phyloP scores from a whole-genome alignment of 2,888 invertebrate genomes.

The Thymelicus sylvestris region DNA sequence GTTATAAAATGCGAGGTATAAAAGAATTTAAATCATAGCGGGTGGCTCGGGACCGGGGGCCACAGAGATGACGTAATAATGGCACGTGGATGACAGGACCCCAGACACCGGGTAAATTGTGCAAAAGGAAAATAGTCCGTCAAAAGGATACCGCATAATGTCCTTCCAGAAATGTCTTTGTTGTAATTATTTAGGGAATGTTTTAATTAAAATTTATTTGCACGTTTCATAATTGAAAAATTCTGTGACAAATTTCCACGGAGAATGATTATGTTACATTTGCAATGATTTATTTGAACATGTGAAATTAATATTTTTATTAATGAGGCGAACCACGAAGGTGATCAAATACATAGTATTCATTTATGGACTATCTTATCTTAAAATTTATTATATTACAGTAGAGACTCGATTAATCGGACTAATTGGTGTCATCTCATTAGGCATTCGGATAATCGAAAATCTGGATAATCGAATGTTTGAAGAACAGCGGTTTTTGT shows the following conservation, averaged over 20 bases:
- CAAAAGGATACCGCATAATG: neutral
- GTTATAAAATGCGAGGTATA: conserved; percentile 69
- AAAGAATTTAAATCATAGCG: conserved; percentile 57
- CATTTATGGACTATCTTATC: too few relatives aligned
- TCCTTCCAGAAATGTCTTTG: neutral
- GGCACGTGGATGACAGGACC: conserved; percentile 61
- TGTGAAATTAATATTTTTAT: too few relatives aligned
- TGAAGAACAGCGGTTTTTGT: too few relatives aligned
- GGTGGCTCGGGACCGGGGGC: conserved; percentile 48
- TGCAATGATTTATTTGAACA: neutral
- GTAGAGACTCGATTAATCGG: too few relatives aligned
- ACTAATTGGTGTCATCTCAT: too few relatives aligned
- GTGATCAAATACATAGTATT: too few relatives aligned
- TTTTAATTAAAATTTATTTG: neutral
- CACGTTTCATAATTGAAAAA: neutral
- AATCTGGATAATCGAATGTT: too few relatives aligned
- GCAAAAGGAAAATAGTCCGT: conserved; percentile 47
- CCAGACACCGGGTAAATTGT: conserved; percentile 56
- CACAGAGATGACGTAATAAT: conserved; percentile 64
- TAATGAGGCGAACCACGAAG: too few relatives aligned
- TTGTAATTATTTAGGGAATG: neutral
- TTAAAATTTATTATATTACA: too few relatives aligned
- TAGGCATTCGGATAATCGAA: too few relatives aligned
- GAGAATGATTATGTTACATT: neutral
- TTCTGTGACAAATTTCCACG: neutral